Conservation (phyloP, 1,140 invertebrate species). For the Agraylea sexmaculata region DNA sequence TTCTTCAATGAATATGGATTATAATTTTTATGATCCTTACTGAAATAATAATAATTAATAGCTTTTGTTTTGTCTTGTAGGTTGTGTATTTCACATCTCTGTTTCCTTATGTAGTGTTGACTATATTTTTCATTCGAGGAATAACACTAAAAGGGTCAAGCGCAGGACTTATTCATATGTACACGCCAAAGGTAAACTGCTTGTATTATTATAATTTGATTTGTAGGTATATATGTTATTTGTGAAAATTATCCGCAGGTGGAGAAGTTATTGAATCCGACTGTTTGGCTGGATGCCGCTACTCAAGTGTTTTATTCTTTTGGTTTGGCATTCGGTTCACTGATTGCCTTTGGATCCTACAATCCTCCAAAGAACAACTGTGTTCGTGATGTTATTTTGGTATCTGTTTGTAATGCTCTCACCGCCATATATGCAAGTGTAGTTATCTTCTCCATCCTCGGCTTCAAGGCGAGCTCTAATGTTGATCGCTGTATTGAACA, state of each 20-base stretch:
- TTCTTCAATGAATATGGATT: not conserved
- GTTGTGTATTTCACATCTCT: slow-evolving; percentile 93
- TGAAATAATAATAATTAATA: no score
- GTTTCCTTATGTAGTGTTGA: slow-evolving; percentile 89
- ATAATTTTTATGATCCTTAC: no score
- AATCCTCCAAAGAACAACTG: slow-evolving; percentile 85
- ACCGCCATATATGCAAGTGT: slow-evolving; percentile 91
- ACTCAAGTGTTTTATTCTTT: slow-evolving; percentile 95
- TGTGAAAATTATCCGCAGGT: slow-evolving; percentile 40
- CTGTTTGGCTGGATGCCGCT: slow-evolving; percentile 86
- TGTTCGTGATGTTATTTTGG: slow-evolving; percentile 76
- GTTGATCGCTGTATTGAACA: slow-evolving; percentile 63
- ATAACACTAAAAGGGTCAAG: slow-evolving; percentile 81
- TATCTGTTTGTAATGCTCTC: slow-evolving; percentile 80
- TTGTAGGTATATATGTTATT: not conserved
- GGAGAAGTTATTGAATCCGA: slow-evolving; percentile 66
- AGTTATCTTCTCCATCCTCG: slow-evolving; percentile 79
- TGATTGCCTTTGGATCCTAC: slow-evolving; percentile 85
- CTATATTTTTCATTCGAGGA: slow-evolving; percentile 88
- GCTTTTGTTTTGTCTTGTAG: slow-evolving; percentile 37
- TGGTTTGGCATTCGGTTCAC: slow-evolving; percentile 82
- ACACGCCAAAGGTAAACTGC: slow-evolving; percentile 67
- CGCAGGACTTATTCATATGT: slow-evolving; percentile 82
- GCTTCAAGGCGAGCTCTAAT: slow-evolving; percentile 74
- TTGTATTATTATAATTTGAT: not conserved